These are phyloP conservation scores for Holcopasites calliopsidis DNA, from an alignment of 1,140 invertebrate species.

Conservation along the genomic window DNA sequence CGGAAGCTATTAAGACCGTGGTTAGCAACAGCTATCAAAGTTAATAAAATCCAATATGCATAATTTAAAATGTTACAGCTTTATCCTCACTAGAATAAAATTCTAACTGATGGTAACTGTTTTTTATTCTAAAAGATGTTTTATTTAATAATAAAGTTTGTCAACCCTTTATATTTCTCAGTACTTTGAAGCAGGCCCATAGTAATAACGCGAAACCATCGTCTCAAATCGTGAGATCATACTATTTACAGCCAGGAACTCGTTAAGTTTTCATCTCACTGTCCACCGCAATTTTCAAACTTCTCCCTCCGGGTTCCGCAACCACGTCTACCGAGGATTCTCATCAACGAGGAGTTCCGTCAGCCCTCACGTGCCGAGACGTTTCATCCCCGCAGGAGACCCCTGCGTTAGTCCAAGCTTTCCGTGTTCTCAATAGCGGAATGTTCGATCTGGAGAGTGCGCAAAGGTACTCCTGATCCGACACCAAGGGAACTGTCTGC, in stretches of 20 bases:
- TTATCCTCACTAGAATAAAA: no score
- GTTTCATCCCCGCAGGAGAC: constrained; percentile 20
- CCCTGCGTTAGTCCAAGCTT: background rate
- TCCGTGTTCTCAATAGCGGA: constrained; percentile 18
- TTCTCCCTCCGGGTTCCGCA: background rate
- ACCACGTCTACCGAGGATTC: constrained; percentile 23
- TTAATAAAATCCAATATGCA: constrained; percentile 10
- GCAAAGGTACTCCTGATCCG: constrained; percentile 28
- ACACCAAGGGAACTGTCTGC: no score
- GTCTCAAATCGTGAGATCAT: background rate
- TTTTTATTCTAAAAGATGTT: no score
- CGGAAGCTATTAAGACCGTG: background rate
- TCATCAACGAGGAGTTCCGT: constrained; percentile 21
- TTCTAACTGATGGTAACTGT: no score
- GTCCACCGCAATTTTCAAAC: background rate
- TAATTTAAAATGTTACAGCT: background rate
- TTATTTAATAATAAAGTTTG: no score
- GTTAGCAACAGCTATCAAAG: background rate
- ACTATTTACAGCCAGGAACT: no score
- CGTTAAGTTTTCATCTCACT: background rate
- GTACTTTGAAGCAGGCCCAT: no score
- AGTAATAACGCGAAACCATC: background rate
- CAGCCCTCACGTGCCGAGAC: constrained; percentile 7
- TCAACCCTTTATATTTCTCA: no score
- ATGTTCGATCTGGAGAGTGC: constrained; percentile 48